A percentile compares a stretch with the other conserved stretches of the same genome.
phyloP scores from a whole-genome alignment of 1,140 invertebrate genomes.

The Phortica variegata region DNA sequence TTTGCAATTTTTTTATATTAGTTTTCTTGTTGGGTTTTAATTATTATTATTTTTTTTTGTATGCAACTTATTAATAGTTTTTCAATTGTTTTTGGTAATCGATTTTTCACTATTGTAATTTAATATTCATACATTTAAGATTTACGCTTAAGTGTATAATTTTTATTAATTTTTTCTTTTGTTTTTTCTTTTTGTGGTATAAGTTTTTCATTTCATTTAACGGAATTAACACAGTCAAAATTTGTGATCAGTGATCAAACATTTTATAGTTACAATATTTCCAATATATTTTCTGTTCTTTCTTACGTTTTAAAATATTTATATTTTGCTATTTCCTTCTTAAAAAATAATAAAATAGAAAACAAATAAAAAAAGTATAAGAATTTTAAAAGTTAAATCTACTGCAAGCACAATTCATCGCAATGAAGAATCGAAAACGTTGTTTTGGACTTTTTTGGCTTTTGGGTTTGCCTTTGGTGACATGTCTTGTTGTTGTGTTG shows the following conservation, averaged over 20 bases:
- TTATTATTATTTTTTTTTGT: constrained; percentile 31
- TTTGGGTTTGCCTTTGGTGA: no score
- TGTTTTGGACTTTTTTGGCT: no score
- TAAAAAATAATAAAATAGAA: constrained; percentile 14
- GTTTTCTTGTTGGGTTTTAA: constrained; percentile 42
- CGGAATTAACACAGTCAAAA: constrained; percentile 56
- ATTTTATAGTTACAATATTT: constrained; percentile 47
- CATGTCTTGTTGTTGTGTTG: no score
- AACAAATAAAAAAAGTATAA: no score
- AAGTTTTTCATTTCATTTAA: constrained; percentile 44
- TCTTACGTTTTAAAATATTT: constrained; percentile 47
- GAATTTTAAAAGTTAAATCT: no score
- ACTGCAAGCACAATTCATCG: no score
- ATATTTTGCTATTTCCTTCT: constrained; percentile 9
- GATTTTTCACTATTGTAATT: constrained; percentile 21
- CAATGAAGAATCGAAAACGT: no score
- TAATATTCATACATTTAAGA: constrained; percentile 44
- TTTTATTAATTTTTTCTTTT: constrained; percentile 19
- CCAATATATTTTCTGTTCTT: constrained; percentile 4
- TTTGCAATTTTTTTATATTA: constrained; percentile 52
- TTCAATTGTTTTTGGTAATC: constrained; percentile 19
- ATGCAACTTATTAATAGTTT: constrained; percentile 1
- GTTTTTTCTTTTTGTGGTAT: constrained; percentile 26
- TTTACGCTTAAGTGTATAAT: constrained; percentile 29
- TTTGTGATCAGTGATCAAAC: constrained; percentile 56